Evolutionary conservation across 2,797 vertebrate species (phyloP), one percentile per base, ranked within the genome.

Genomic region (Synanceia verrucosa): DNA sequence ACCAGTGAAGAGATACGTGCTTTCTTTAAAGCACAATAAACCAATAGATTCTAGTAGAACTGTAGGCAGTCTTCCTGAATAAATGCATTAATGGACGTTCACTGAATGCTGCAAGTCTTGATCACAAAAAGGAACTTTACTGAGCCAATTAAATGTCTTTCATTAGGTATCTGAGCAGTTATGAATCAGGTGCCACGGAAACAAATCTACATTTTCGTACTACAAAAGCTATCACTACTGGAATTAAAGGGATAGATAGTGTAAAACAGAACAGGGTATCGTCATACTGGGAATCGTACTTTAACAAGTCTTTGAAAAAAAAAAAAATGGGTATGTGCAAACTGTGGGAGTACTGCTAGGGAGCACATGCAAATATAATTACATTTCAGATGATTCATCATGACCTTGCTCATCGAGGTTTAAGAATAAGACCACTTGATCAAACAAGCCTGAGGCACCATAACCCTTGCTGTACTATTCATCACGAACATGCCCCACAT

Each of bases 371-470:
- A 81, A 72, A 78, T 79, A 43, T 31, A 70, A 71, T 51, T n/a
- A 70, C 47, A 56, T 85, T 79, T 73, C 56, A 81, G 56, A 63
- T 78, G 50, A 50, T 79, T 65, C 60, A 59, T 70, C 26, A 41
- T 77, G 73, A 88, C 75, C 78, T 84, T 89, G 73, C 57, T 75
- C 72, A 52, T 24, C 56, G 48, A 82, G 65, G 57, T 81, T 83
- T 66, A 70, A 60, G 43, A 79, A 78, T 71, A 82, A 58, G 71
- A 81, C 82, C 84, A 69, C 10, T 56, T 70, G 76, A 85, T 89
- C 78, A 78, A 79, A 78, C 64, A 66, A 79, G 83, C 89, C 81
- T 23, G 44, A 71, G 76, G 82, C 84, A 79, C 65, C 47, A 4
- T 81, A 76, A 88, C 75, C 78, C 34, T 53, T 63, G 66, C 56